These are phyloP conservation scores for Lymantria monacha DNA, from an alignment of 2,888 invertebrate species.

Conservation along the genomic window DNA sequence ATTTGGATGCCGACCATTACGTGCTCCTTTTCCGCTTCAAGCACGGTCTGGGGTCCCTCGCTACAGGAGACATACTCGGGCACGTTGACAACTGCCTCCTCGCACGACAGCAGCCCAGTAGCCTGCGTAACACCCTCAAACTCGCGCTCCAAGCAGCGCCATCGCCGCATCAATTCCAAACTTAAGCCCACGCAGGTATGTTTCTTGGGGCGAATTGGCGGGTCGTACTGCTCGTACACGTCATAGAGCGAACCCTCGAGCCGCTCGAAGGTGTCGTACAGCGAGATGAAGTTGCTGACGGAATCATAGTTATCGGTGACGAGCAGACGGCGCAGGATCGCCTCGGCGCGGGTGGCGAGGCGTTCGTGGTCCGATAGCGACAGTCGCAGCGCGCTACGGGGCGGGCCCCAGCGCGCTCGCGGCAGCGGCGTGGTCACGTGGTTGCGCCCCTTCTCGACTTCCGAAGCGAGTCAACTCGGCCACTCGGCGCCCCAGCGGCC, in stretches of 20 bases:
- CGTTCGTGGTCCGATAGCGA: slow-evolving; percentile 86
- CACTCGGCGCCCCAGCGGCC: slow-evolving; percentile 96
- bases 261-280: slow-evolving; percentile 84
- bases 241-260: slow-evolving; percentile 83
- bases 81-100: slow-evolving; percentile 88
- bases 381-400: slow-evolving; percentile 42
- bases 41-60: slow-evolving; percentile 80
- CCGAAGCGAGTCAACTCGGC: slow-evolving; percentile 97
- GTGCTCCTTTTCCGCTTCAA: slow-evolving; percentile 92
- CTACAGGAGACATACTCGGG: slow-evolving; percentile 82
- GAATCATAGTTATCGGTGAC: slow-evolving; percentile 95
- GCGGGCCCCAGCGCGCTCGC: slow-evolving; percentile 81
- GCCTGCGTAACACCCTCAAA: slow-evolving; percentile 86
- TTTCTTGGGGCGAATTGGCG: slow-evolving; percentile 89
- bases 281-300: slow-evolving; percentile 90
- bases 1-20: slow-evolving; percentile 90
- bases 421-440: slow-evolving; percentile 88
- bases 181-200: slow-evolving; percentile 94
- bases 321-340: slow-evolving; percentile 89
- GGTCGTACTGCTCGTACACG: slow-evolving; percentile 89
- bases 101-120: slow-evolving; percentile 88
- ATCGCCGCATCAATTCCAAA: slow-evolving; percentile 87
- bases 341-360: slow-evolving; percentile 90
- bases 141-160: slow-evolving; percentile 82
- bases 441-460: slow-evolving; percentile 53